A percentile compares a stretch with the other conserved stretches of the same genome.
These are phyloP conservation scores for Drosophila ambigua DNA, from an alignment of 1,140 invertebrate species.

Conservation along the genomic window DNA sequence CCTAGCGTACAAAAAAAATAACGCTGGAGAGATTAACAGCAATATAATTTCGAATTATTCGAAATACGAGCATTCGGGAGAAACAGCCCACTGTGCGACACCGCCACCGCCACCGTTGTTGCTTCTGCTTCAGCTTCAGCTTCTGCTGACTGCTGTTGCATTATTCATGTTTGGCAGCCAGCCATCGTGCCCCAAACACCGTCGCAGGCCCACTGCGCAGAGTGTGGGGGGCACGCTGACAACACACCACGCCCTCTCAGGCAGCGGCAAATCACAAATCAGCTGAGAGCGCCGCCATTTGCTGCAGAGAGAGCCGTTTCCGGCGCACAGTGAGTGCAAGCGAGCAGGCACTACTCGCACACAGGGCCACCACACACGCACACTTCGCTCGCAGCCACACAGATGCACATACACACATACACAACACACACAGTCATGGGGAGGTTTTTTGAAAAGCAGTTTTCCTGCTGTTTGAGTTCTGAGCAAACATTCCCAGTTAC, in stretches of 20 bases:
- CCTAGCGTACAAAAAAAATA: too few relatives aligned
- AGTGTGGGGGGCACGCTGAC: constrained; percentile 23
- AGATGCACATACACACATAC: constrained; percentile 4
- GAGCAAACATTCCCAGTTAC: constrained; percentile 68
- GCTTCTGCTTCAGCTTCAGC: constrained; percentile 19
- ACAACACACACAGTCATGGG: constrained; percentile 11
- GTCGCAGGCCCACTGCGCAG: constrained; percentile 5
- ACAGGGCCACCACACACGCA: constrained; percentile 2
- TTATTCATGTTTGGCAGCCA: constrained; percentile 74
- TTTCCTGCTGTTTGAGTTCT: constrained; percentile 43
- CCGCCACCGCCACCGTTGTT: constrained; percentile 27
- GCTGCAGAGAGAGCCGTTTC: constrained; percentile 38
- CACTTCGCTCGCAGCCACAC: not conserved
- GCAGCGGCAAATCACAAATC: constrained; percentile 51
- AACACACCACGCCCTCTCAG: constrained; percentile 73
- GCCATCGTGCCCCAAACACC: constrained; percentile 44
- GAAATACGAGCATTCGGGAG: constrained; percentile 26
- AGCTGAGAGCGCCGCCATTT: constrained; percentile 80
- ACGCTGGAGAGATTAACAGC: too few relatives aligned
- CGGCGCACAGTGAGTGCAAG: constrained; percentile 22
- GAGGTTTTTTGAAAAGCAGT: constrained; percentile 21
- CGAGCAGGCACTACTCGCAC: constrained; percentile 9
- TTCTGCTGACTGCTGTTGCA: constrained; percentile 59
- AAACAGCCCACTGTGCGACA: not conserved
- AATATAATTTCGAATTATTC: too few relatives aligned